phyloP scores from a whole-genome alignment of 2,797 vertebrate species.

The Hapalemur alaotrensis region DNA sequence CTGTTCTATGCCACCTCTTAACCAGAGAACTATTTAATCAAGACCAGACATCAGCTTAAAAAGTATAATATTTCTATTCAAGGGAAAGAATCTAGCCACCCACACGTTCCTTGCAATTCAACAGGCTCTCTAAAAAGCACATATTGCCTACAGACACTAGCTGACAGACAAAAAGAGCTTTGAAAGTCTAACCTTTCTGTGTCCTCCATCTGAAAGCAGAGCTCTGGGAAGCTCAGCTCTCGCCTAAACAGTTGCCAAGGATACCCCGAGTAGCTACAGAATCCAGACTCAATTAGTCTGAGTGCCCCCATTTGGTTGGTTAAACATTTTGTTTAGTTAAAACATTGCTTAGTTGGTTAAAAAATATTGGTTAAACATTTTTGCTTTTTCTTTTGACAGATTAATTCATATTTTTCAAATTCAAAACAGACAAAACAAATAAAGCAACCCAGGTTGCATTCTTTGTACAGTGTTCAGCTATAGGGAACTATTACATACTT shows the following conservation, averaged over 20 bases:
- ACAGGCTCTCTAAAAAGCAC: conserved; percentile 37
- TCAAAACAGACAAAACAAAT: conserved; percentile 49
- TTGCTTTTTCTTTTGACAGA: conserved; percentile 65
- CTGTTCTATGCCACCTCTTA: neutral
- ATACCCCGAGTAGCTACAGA: conserved; percentile 65
- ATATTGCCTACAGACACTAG: neutral
- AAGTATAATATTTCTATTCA: conserved; percentile 49
- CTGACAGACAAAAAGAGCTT: conserved; percentile 73
- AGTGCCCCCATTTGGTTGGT: neutral
- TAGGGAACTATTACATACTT: neutral
- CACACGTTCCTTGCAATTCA: conserved; percentile 47
- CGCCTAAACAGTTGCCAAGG: conserved; percentile 79
- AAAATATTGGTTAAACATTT: conserved; percentile 53
- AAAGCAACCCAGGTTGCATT: neutral
- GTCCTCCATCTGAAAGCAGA: conserved; percentile 63
- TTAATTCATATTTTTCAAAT: conserved; percentile 69
- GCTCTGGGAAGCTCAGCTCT: conserved; percentile 47
- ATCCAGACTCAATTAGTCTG: conserved; percentile 70
- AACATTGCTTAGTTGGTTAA: neutral
- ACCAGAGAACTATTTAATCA: conserved; percentile 15
- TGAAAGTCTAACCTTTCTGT: conserved; percentile 63
- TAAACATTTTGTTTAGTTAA: neutral
- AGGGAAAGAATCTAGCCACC: conserved; percentile 55
- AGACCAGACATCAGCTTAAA: conserved; percentile 29
- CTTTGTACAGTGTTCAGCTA: neutral